These are phyloP conservation scores for Halocynthia aurantium DNA, from an alignment of 23 tunicate genomes.

Conservation along the genomic window DNA sequence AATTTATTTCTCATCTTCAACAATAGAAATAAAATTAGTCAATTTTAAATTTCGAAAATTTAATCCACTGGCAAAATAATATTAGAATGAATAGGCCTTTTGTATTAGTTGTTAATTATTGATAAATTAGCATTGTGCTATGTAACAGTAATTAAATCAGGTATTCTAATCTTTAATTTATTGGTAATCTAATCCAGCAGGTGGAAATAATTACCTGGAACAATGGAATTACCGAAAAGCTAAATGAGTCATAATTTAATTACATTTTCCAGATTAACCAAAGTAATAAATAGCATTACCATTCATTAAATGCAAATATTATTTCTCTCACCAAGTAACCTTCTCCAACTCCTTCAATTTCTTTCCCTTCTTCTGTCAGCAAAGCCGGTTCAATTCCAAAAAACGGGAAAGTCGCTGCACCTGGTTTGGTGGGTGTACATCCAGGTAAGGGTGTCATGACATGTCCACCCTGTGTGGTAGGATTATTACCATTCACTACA, in stretches of 20 bases:
- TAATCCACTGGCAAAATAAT: too few relatives aligned
- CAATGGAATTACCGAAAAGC: too few relatives aligned
- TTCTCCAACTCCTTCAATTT: conserved; percentile 61
- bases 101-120: too few relatives aligned
- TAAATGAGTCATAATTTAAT: too few relatives aligned
- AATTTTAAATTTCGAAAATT: too few relatives aligned
- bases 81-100: too few relatives aligned
- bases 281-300: not conserved
- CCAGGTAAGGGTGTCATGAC: conserved; percentile 90
- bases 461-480: conserved; percentile 60
- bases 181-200: too few relatives aligned
- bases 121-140: too few relatives aligned
- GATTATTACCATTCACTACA: not conserved
- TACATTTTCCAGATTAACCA: not conserved
- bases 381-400: conserved; percentile 89
- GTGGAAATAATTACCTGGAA: too few relatives aligned
- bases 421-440: conserved; percentile 89
- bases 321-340: conserved; percentile 59
- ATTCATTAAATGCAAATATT: not conserved
- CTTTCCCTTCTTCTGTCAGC: conserved; percentile 62
- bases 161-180: too few relatives aligned
- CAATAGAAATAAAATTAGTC: not conserved
- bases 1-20: not conserved
- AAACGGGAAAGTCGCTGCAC: conserved; percentile 85
- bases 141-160: too few relatives aligned